Percentiles rank a stretch among this genome's conserved stretches.
These are phyloP conservation scores for Adineta ricciae DNA, from an alignment of 2,888 invertebrate species.

Conservation along the genomic window DNA sequence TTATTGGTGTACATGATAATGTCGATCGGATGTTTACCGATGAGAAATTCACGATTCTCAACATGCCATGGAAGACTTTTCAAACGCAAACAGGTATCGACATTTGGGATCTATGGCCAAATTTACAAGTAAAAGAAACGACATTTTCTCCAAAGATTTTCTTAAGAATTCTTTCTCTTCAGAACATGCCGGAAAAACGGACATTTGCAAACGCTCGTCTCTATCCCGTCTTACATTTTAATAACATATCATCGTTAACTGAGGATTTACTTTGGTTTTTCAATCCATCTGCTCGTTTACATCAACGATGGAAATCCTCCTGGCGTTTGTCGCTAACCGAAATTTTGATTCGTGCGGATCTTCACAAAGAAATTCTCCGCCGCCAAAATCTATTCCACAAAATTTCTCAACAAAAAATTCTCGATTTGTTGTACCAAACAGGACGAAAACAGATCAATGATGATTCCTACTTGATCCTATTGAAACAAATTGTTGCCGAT, in stretches of 20 bases:
- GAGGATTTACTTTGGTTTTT: not conserved
- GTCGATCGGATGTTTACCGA: not conserved
- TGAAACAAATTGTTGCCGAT: not conserved
- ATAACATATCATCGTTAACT: not conserved
- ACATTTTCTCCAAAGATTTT: no score
- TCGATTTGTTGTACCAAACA: not conserved
- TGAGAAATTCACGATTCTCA: slow-evolving; percentile 24
- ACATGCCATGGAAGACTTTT: slow-evolving; percentile 19
- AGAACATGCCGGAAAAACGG: not conserved
- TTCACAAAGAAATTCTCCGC: not conserved
- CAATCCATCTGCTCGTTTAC: not conserved
- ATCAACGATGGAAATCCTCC: slow-evolving; percentile 12
- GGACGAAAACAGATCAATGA: not conserved
- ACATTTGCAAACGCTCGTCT: slow-evolving; percentile 25
- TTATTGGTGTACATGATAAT: slow-evolving; percentile 26
- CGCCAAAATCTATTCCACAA: not conserved
- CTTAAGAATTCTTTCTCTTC: not conserved
- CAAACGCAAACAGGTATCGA: not conserved
- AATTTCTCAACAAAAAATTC: not conserved
- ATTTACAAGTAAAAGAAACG: not conserved
- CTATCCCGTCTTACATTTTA: slow-evolving; percentile 22
- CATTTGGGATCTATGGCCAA: slow-evolving; percentile 27
- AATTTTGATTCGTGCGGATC: not conserved
- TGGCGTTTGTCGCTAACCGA: slow-evolving; percentile 7
- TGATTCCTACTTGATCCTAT: not conserved